Conservation (phyloP, 2,888 invertebrate species). For the Myopa testacea region DNA sequence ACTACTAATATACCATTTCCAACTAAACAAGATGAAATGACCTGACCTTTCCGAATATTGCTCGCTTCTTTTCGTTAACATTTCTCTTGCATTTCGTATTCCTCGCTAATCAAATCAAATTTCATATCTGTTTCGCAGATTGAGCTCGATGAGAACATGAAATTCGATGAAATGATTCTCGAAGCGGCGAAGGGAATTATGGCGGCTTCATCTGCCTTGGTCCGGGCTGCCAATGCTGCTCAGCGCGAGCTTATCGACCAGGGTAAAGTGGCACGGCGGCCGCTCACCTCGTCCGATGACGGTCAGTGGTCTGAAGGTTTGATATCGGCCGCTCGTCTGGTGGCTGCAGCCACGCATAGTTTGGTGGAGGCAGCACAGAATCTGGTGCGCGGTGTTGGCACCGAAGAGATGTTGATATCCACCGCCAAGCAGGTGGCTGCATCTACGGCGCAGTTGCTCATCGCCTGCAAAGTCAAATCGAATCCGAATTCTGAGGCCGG, state of each 20-base stretch:
- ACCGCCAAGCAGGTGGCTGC: constrained; percentile 97
- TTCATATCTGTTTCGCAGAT: constrained; percentile 52
- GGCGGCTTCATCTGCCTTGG: constrained; percentile 95
- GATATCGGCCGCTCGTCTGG: constrained; percentile 93
- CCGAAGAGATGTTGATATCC: constrained; percentile 96
- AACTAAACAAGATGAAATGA: constrained; percentile 11
- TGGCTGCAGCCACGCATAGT: constrained; percentile 97
- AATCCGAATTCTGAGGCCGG: constrained; percentile 96
- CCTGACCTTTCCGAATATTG: constrained; percentile 21
- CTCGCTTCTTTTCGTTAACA: not conserved
- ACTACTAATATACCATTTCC: constrained; percentile 56
- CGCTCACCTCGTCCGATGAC: constrained; percentile 89
- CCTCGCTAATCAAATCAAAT: not conserved
- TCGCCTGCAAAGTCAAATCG: constrained; percentile 99
- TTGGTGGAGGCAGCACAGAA: constrained; percentile 98
- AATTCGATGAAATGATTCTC: constrained; percentile 99
- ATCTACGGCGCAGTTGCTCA: constrained; percentile 95
- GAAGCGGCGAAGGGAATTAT: constrained; percentile 98
- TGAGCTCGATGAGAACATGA: constrained; percentile 84
- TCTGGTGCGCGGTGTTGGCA: constrained; percentile 89
- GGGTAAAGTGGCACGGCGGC: constrained; percentile 88
- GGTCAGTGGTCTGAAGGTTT: constrained; percentile 99
- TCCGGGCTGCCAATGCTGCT: constrained; percentile 96
- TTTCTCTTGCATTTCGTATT: constrained; percentile 8
- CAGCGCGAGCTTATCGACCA: constrained; percentile 94